Evolutionary conservation across 2,888 invertebrate genomes (phyloP), one percentile per base, ranked within the genome.

Genomic region (Aspidiotus destructor): DNA sequence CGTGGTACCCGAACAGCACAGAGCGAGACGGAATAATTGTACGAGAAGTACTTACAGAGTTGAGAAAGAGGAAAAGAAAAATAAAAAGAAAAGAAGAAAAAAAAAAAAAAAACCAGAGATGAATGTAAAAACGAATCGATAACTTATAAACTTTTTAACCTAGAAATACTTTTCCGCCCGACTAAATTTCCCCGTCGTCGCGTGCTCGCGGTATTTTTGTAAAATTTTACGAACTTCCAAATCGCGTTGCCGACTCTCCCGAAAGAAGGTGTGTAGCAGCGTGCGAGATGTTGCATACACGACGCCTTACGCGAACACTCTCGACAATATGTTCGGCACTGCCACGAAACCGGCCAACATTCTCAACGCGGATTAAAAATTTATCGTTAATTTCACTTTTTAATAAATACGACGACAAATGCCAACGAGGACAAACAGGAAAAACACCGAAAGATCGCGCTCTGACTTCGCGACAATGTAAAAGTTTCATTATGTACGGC

Each of bases 121-220:
- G 67, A 67, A 67, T 67, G 67, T 58, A 67, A 67, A 67, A 58
- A 67, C 67, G 57, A 67, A 67, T 67, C 67, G 67, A 67, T 67
- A 67, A 67, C 67, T 67, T 67, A 67, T 67, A 67, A 67, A 67
- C 67, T 67, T 67, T 67, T 67, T 67, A 67, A 67, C 67, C 67
- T 67, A 58, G 67, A 67, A 67, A 67, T 55, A 67, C 48, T 58
- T 67, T 58, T 67, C 60, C 60, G 60, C 28, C 58, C 60, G 54
- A 54, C 48, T 41, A 62, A 62, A 62, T 53, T 62, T 62, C 48
- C 48, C 48, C 48, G 48, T 48, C 62, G 65, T 55, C 55, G 65
- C 44, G 67, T 60, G 67, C 48, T 42, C 28, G 67, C 57, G 48
- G 44, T 42, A 58, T 60, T 67, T 67, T 67, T 57, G 9, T 8